phyloP scores from a whole-genome alignment of 2,888 invertebrate genomes.

The Antheraea yamamai region DNA sequence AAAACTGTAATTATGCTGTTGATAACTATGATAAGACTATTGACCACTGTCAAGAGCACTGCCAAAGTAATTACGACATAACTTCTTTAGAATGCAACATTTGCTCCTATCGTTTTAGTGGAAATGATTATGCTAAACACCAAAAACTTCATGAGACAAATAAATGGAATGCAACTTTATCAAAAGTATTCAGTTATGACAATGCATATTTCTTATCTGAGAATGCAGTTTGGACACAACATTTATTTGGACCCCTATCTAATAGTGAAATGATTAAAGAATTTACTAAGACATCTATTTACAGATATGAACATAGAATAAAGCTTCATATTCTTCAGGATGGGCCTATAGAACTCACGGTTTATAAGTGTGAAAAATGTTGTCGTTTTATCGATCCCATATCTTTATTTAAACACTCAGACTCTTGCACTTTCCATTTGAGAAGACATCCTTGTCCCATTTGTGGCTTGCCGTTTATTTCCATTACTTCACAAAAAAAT shows the following conservation, averaged over 20 bases:
- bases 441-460: slow-evolving; percentile 49
- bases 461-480: slow-evolving; percentile 53
- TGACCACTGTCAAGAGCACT: slow-evolving; percentile 62
- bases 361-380: slow-evolving; percentile 63
- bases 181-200: slow-evolving; percentile 49
- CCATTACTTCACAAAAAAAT: slow-evolving; percentile 36
- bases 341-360: slow-evolving; percentile 44
- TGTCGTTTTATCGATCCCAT: slow-evolving; percentile 46
- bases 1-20: slow-evolving; percentile 5
- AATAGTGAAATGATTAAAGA: slow-evolving; percentile 33
- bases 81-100: slow-evolving; percentile 5
- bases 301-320: slow-evolving; percentile 57
- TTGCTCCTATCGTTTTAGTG: neutral
- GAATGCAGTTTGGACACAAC: slow-evolving; percentile 54
- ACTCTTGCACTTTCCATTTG: slow-evolving; percentile 38
- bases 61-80: neutral
- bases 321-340: slow-evolving; percentile 57
- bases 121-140: neutral
- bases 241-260: slow-evolving; percentile 50
- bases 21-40: slow-evolving; percentile 55
- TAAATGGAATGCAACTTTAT: slow-evolving; percentile 24
- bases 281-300: slow-evolving; percentile 54
- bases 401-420: slow-evolving; percentile 28
- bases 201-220: slow-evolving; percentile 52
- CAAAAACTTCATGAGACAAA: slow-evolving; percentile 10